Evolutionary conservation across 2,797 vertebrate genomes (phyloP).

Genomic region (Telmatherina bonti): DNA sequence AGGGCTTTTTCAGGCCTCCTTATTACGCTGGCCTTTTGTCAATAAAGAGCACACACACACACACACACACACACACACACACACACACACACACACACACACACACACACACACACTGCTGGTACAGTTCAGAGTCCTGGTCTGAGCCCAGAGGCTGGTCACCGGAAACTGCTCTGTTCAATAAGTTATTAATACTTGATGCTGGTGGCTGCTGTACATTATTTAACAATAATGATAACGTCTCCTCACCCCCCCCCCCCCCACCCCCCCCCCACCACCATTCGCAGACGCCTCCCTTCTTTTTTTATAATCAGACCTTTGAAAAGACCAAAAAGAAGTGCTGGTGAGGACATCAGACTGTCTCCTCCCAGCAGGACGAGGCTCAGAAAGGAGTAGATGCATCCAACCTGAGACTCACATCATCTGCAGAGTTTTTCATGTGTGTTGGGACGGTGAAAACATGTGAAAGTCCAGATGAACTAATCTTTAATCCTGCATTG

Average conservation of each 20-base stretch:
- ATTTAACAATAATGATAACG: slow-evolving; percentile 90
- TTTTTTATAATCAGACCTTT: slow-evolving; percentile 83
- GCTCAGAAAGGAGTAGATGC: neutral
- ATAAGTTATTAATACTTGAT: slow-evolving; percentile 92
- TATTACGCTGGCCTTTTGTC: slow-evolving; percentile 59
- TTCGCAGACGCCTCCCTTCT: neutral
- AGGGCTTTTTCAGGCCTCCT: slow-evolving; percentile 28
- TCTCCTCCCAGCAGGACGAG: slow-evolving; percentile 7
- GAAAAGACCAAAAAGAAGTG: slow-evolving; percentile 66
- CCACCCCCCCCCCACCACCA: slow-evolving; percentile 20
- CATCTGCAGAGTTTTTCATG: no score
- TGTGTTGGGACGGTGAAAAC: no score
- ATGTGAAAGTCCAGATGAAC: no score
- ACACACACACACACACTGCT: slow-evolving; percentile 3
- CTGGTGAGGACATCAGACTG: slow-evolving; percentile 12
- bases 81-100: slow-evolving; percentile 16
- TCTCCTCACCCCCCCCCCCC: no score
- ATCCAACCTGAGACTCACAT: neutral
- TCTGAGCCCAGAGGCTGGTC: slow-evolving; percentile 79
- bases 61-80: slow-evolving; percentile 1
- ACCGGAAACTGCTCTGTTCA: slow-evolving; percentile 79
- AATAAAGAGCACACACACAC: slow-evolving; percentile 43
- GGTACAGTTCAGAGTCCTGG: slow-evolving; percentile 57
- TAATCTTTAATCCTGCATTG: no score
- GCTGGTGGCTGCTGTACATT: slow-evolving; percentile 86